Conservation (phyloP, 2,797 vertebrate species). For the Crotalus adamanteus region DNA sequence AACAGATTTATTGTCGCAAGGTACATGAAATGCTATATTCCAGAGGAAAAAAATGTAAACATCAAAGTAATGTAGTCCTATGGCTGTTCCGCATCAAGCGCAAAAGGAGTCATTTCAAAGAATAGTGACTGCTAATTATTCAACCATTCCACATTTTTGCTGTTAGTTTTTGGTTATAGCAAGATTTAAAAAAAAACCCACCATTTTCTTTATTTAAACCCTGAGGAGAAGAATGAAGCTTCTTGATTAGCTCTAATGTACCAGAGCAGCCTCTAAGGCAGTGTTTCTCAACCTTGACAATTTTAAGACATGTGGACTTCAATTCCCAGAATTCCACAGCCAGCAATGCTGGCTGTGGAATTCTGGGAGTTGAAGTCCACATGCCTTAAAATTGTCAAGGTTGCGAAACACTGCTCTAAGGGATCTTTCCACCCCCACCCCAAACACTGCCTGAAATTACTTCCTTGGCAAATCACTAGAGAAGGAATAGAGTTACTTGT, state of each 20-base stretch:
- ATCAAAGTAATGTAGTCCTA: neutral
- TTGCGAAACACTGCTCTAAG: neutral
- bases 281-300: no score
- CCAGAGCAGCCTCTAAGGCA: neutral
- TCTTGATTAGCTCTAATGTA: neutral
- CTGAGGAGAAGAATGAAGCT: neutral
- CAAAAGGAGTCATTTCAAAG: neutral
- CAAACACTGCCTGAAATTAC: neutral
- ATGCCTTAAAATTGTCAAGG: no score
- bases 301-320: no score
- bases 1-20: neutral
- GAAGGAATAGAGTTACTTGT: neutral
- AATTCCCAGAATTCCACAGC: no score
- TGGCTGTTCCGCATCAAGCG: neutral
- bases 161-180: neutral
- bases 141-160: neutral
- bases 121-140: neutral
- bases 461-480: neutral
- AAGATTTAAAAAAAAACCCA: neutral
- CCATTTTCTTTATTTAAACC: neutral
- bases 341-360: no score
- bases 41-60: neutral
- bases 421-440: neutral
- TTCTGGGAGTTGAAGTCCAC: no score
- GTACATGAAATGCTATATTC: neutral